These are phyloP conservation scores for Phodopus roborovskii DNA, from an alignment of 2,113 vertebrate species.

Conservation along the genomic window DNA sequence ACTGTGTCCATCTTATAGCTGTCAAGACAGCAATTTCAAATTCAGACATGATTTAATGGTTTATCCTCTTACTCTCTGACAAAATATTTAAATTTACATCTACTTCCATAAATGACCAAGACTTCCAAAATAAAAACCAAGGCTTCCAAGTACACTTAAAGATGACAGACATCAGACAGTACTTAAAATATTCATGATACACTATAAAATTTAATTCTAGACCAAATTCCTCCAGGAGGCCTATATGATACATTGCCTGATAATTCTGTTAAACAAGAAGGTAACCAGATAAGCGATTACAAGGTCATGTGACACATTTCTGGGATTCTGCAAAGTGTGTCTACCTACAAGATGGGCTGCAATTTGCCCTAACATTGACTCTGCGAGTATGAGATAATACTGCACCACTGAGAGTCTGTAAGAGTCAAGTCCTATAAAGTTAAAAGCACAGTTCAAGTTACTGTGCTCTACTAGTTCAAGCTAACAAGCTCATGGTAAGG, in stretches of 20 bases:
- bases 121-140: constrained; percentile 45
- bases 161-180: background rate
- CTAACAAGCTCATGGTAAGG: background rate
- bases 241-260: background rate
- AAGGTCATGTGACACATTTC: background rate
- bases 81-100: constrained; percentile 46
- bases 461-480: constrained; percentile 20
- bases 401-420: background rate
- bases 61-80: constrained; percentile 22
- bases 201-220: constrained; percentile 44
- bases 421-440: background rate
- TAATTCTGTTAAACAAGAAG: background rate
- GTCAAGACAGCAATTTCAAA: constrained; percentile 30
- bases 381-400: background rate
- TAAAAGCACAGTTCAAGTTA: background rate
- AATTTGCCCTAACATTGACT: background rate
- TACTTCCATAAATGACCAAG: constrained; percentile 19
- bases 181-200: constrained; percentile 24
- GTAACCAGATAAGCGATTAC: background rate
- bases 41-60: background rate
- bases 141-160: constrained; percentile 31
- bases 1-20: background rate
- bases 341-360: background rate
- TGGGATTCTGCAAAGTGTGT: background rate
- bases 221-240: constrained; percentile 25